phyloP scores from a whole-genome alignment of 2,888 invertebrate genomes.

The Metacarcinus magister region DNA sequence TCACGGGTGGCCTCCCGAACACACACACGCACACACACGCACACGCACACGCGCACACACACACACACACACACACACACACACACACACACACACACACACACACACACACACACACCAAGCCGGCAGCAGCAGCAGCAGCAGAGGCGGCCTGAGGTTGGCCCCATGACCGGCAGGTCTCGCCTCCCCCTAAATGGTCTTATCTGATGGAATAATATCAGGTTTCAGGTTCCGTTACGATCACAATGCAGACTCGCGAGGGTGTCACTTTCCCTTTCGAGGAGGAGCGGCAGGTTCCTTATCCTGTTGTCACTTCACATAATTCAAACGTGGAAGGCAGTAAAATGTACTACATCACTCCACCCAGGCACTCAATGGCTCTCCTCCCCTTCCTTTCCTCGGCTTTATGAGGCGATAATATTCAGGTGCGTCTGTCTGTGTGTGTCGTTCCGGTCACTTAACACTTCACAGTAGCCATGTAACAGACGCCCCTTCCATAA shows the following conservation, averaged over 20 bases:
- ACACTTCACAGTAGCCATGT: neutral
- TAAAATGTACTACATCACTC: neutral
- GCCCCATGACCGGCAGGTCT: neutral
- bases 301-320: neutral
- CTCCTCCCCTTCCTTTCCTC: neutral
- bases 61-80: slow-evolving; percentile 12
- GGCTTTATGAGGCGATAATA: neutral
- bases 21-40: slow-evolving; percentile 52
- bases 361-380: neutral
- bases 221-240: slow-evolving; percentile 8
- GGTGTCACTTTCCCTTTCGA: slow-evolving; percentile 13
- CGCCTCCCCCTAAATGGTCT: neutral
- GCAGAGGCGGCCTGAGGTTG: neutral
- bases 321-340: neutral
- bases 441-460: slow-evolving; percentile 32
- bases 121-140: neutral
- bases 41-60: slow-evolving; percentile 54
- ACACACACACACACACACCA: neutral
- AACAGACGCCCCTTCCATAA: neutral
- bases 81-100: neutral
- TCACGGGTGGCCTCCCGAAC: neutral
- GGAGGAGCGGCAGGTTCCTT: neutral
- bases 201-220: neutral
- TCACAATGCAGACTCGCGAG: neutral
- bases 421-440: neutral